These are phyloP conservation scores for Florisuga fusca DNA, from an alignment of 2,797 vertebrate species.

Conservation along the genomic window DNA sequence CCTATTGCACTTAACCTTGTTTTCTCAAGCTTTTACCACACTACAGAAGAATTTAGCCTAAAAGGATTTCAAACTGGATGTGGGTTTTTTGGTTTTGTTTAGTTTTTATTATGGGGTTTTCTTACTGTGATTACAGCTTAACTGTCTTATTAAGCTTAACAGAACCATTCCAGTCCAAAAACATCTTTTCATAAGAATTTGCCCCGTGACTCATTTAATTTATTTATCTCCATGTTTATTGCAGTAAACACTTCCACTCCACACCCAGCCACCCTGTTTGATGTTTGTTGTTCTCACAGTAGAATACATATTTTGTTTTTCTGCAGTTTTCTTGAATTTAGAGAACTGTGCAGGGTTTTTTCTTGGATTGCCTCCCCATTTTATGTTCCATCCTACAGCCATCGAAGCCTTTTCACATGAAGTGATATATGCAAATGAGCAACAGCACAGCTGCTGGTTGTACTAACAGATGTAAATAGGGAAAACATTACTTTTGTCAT, in stretches of 20 bases:
- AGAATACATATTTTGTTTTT: not conserved
- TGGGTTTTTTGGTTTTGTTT: not conserved
- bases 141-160: not conserved
- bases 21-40: constrained; percentile 25
- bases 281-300: not conserved
- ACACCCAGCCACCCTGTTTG: not conserved
- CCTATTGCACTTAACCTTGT: not conserved
- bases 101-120: not conserved
- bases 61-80: not conserved
- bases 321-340: not conserved
- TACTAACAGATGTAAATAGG: constrained; percentile 33
- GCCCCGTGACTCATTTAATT: constrained; percentile 21
- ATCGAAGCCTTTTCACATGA: not conserved
- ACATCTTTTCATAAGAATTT: not conserved
- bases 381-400: not conserved
- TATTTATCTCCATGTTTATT: constrained; percentile 16
- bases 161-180: not conserved
- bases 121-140: constrained; percentile 18
- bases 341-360: not conserved
- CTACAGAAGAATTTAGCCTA: not conserved
- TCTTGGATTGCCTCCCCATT: not conserved
- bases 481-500: constrained; percentile 15
- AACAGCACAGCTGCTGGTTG: constrained; percentile 36
- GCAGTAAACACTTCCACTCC: constrained; percentile 27
- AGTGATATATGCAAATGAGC: not conserved